Base-by-base conservation (phyloP, 2,113 vertebrate genomes). In the Strix uralensis region DNA sequence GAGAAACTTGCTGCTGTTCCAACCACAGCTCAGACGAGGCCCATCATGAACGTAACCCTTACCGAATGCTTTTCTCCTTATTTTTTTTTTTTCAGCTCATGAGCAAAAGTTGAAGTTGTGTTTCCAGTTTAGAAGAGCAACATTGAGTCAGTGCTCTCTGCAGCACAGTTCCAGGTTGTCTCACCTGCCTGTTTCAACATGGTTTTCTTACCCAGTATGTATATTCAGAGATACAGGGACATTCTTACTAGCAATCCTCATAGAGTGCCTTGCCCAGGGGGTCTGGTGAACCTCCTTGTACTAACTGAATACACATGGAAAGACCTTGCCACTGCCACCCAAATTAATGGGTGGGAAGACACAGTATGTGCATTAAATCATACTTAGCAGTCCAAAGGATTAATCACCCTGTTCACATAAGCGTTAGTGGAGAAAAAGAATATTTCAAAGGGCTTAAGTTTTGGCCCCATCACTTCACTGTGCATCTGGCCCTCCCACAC, bases 111-210 rank as follows among this genome's bases (percentile, higher is more conserved):
- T 54, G 72, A 74, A 75, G 57, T 20, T 69, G 34, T 40, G 40
- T 63, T 96, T 75, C 47, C 42, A 67, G 9, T 7, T 71, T 40
- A 36, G 75, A 69, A 51, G 27, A 83, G n/a, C 14, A 57, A 26
- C 0, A 0, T 1, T 0, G 19, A 69, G 27, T 19, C 49, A 22
- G 18, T 27, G 38, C 11, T 71, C 13, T 34, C 44, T 38, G 40
- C 62, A 69, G n/a, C 40, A 51, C 46, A 54, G 65, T 49, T 72
- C 65, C 55, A 40, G 36, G 42, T 47, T 74, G 5, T 25, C 42
- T 84, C 69, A 38, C 55, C 40, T 1, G 9, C 21, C 69, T 13
- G 8, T 49, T 2, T 23, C 32, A 70, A 42, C 47, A 55, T 23
- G 32, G 4, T 15, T 62, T 88, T 83, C 71, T 65, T 23, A 13